A percentile compares a stretch with the other conserved stretches of the same genome.
phyloP scores from a whole-genome alignment of 2,113 vertebrate species.

The rat (Rattus norvegicus) region GRCr8 NC_086025.1:120157001-120157500 shows the following conservation, averaged over 20 bases:
- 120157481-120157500: neutral
- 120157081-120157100: neutral
- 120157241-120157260: neutral
- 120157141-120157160: neutral
- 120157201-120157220: neutral
- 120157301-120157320: too few relatives aligned
- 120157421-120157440: neutral
- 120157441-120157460: neutral
- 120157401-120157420: neutral
- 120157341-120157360: neutral
- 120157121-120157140: neutral
- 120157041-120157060: neutral
- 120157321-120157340: neutral
- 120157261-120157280: neutral
- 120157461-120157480: neutral
- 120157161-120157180: accelerated
- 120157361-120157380: neutral
- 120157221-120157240: neutral
- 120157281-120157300: neutral
- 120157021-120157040: neutral
- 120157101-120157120: neutral
- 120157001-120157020: neutral
- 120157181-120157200: neutral
- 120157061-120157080: neutral
- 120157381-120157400: neutral